Evolutionary conservation across 2,113 vertebrate species (phyloP), one percentile per base, ranked within the genome.

Genomic region (Percopsis transmontana): DNA sequence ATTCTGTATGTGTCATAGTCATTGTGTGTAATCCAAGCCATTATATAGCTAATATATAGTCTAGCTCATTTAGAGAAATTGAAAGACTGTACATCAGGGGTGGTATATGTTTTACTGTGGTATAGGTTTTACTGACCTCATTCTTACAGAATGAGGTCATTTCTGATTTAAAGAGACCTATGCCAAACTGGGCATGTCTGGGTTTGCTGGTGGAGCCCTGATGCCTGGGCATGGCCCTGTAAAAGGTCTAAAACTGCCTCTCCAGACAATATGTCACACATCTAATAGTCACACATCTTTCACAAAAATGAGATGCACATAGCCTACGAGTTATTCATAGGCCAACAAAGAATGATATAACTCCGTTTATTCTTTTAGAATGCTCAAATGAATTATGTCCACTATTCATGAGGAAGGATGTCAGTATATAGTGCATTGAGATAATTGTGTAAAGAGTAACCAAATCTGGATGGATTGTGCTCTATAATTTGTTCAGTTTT

Each of bases 91-190:
- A 76, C 62, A 72, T 63, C 80, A 76, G 77, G 77, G 66, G 77
- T 77, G 76, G 58, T 75, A 38, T 77, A 71, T 57, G n/a, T n/a
- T n/a, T n/a, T n/a, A n/a, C n/a, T n/a, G n/a, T 53, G 24, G n/a
- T n/a, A n/a, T n/a, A n/a, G n/a, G n/a, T n/a, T 56, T 23, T 27
- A 47, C 42, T 66, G 38, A 57, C 41, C 42, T 48, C 24, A 47
- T 66, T 57, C 64, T 54, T 77, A 70, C 70, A 80, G 74, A 84
- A 86, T 87, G 80, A 85, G 77, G 77, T 89, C 79, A 87, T 58
- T 56, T 51, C 55, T 83, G 83, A 90, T 81, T 83, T 85, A 88
- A 83, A 86, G 85, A 85, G 71, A 77, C 70, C 60, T 72, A 57
- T 41, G 15, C 82, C 70, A 64, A 66, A 58, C 71, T 59, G 70